Evolutionary conservation across 2,888 invertebrate species (phyloP).

Genomic region (Polymixis flavicincta): DNA sequence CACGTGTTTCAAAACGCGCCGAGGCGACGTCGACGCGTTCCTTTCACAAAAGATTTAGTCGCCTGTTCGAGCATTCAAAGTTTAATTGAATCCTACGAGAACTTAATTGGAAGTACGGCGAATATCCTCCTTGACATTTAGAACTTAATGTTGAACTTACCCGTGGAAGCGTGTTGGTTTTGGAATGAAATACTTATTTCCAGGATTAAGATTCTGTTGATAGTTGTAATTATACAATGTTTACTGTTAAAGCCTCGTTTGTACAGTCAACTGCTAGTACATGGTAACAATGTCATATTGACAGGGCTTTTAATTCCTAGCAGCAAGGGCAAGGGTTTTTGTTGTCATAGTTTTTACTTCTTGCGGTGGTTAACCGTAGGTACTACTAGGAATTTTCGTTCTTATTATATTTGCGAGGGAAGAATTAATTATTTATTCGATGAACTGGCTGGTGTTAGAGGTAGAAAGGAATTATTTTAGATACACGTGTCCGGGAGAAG

Average conservation of each 20-base stretch:
- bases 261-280: not conserved
- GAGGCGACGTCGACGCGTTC: not conserved
- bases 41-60: slow-evolving; percentile 53
- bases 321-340: not conserved
- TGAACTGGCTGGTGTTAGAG: not conserved
- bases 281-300: not conserved
- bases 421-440: not conserved
- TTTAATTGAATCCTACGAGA: slow-evolving; percentile 59
- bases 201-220: not conserved
- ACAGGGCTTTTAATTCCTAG: not conserved
- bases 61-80: slow-evolving; percentile 51
- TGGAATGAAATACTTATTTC: slow-evolving; percentile 27
- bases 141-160: slow-evolving; percentile 32
- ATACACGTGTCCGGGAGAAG: not conserved
- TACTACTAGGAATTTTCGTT: not conserved
- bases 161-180: slow-evolving; percentile 23
- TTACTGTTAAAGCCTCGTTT: not conserved
- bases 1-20: slow-evolving; percentile 34
- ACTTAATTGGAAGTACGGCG: slow-evolving; percentile 46
- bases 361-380: not conserved
- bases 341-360: too few relatives aligned
- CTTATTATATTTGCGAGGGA: not conserved
- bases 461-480: not conserved
- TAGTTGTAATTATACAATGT: slow-evolving; percentile 1
- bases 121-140: slow-evolving; percentile 47